Evolutionary conservation across 37 sponge, comb jelly and placozoan genomes (phyloP).

Genomic region (Mnemiopsis leidyi): DNA sequence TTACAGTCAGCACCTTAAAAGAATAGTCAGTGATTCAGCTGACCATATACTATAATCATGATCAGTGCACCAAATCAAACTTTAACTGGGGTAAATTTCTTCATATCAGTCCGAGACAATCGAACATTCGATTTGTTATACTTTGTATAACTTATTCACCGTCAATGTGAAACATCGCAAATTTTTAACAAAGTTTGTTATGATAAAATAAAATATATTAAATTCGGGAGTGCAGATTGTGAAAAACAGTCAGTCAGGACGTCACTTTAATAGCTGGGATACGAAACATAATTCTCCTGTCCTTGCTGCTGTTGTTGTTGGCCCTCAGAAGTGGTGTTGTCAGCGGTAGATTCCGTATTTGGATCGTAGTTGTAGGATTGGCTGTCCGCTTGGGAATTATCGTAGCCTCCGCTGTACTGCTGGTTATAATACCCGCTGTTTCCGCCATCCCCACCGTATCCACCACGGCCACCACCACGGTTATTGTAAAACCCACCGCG

Average conservation of each 20-base stretch:
- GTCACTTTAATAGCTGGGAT: background rate
- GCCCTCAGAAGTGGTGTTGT: background rate
- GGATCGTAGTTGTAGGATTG: slow-evolving; percentile 38
- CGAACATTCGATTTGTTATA: background rate
- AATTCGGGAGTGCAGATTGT: background rate
- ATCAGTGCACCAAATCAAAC: too few species aligned
- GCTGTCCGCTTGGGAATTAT: background rate
- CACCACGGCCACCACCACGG: background rate
- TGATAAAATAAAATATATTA: background rate
- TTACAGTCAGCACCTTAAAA: background rate
- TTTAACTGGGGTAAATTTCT: too few species aligned
- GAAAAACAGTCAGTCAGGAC: background rate
- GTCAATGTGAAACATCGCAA: background rate
- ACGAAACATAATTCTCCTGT: slow-evolving; percentile 19
- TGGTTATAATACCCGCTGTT: slow-evolving; percentile 30
- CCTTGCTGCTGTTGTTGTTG: background rate
- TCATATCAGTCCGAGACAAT: too few species aligned
- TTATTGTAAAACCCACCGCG: background rate
- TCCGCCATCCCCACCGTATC: slow-evolving; percentile 5
- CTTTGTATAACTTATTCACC: background rate
- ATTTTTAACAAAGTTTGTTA: background rate
- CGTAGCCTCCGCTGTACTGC: background rate
- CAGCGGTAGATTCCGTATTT: background rate
- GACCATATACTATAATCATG: too few species aligned
- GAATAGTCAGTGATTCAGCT: background rate